Percentiles rank a stretch among this genome's conserved stretches.
Evolutionary conservation across 2,113 vertebrate species (phyloP).

Genomic region (Xiphophorus couchianus): DNA sequence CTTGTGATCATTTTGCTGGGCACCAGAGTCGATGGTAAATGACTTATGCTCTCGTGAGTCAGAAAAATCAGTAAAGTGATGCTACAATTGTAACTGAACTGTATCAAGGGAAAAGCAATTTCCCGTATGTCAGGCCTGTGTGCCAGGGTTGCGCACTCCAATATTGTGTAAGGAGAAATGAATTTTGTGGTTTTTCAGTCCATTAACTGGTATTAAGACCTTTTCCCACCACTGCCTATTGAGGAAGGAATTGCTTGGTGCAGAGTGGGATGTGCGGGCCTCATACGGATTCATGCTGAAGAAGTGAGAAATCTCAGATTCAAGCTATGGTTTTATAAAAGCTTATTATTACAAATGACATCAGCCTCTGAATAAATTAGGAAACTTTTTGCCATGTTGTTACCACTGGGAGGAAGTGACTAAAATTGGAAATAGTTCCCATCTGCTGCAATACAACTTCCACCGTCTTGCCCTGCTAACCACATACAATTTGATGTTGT

Average conservation of each 20-base stretch:
- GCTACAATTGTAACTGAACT: conserved; percentile 10
- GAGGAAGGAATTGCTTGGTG: conserved; percentile 8
- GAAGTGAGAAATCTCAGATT: not conserved
- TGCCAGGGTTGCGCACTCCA: conserved; percentile 6
- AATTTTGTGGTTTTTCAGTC: conserved; percentile 21
- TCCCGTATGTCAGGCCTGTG: conserved; percentile 1
- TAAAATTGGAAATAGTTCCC: not conserved
- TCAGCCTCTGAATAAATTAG: conserved; percentile 11
- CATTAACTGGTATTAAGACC: conserved; percentile 8
- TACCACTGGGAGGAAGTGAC: not conserved
- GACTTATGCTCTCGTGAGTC: conserved; percentile 33
- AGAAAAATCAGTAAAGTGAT: conserved; percentile 27
- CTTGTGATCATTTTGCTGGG: conserved; percentile 35
- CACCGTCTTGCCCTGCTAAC: not conserved
- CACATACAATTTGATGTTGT: not conserved
- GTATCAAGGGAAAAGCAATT: conserved; percentile 20
- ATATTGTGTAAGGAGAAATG: not conserved
- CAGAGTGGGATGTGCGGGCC: not conserved
- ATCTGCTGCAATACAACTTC: not conserved
- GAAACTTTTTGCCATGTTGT: not conserved
- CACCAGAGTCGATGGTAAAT: conserved; percentile 26
- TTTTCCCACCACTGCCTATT: conserved; percentile 10
- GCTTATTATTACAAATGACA: conserved; percentile 32
- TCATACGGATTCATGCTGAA: conserved; percentile 14
- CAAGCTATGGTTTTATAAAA: conserved; percentile 38